Conservation (phyloP, 2,797 vertebrate species). For the Danionella dracula region DNA sequence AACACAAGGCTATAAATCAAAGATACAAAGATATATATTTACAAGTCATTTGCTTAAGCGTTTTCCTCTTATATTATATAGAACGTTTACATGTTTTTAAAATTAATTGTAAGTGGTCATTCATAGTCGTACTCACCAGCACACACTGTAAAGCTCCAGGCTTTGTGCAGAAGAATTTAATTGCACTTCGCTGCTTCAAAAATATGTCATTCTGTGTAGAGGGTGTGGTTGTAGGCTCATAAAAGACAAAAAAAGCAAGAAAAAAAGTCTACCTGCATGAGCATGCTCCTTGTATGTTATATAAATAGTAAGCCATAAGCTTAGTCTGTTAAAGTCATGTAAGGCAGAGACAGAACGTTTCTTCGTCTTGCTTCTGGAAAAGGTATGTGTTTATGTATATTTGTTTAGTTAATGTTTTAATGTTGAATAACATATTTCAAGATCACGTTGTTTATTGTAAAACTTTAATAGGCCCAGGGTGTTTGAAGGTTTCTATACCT, state of each 20-base stretch:
- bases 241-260: neutral
- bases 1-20: too few species aligned
- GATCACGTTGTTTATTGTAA: too few species aligned
- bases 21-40: too few species aligned
- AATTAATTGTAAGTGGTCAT: too few species aligned
- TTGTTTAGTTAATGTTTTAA: too few species aligned
- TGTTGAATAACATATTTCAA: neutral
- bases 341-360: neutral
- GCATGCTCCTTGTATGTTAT: neutral
- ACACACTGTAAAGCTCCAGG: too few species aligned
- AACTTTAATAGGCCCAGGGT: too few species aligned
- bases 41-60: too few species aligned
- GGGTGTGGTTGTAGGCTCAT: neutral
- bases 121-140: too few species aligned
- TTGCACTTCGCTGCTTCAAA: neutral
- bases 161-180: neutral
- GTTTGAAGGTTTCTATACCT: neutral
- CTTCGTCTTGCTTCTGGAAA: neutral
- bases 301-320: neutral
- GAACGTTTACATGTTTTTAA: too few species aligned
- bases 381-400: constrained; percentile 6
- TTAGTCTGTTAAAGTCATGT: neutral
- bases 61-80: too few species aligned
- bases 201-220: neutral
- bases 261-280: neutral